Conservation (phyloP, 2,888 invertebrate genomes). For the Rhorus exstirpatorius region DNA sequence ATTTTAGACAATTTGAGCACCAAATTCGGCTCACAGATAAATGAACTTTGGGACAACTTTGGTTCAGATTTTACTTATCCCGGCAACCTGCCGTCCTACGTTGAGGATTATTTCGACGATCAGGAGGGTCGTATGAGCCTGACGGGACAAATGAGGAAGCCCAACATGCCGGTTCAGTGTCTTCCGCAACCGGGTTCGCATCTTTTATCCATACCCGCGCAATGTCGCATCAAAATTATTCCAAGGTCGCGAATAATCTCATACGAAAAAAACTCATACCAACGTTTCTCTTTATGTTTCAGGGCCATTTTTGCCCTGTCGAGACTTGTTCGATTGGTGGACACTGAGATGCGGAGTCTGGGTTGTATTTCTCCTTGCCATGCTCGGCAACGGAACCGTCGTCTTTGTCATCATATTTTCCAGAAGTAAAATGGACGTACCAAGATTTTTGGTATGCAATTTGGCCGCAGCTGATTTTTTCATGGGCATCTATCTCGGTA, state of each 20-base stretch:
- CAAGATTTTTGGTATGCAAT: conserved; percentile 98
- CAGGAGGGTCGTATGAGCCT: conserved; percentile 85
- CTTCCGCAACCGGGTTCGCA: conserved; percentile 92
- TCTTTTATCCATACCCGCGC: not conserved
- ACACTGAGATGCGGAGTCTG: conserved; percentile 98
- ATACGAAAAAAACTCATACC: too few species aligned
- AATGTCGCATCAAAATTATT: too few species aligned
- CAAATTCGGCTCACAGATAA: conserved; percentile 91
- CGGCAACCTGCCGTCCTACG: conserved; percentile 90
- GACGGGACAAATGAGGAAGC: conserved; percentile 71
- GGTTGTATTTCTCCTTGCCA: conserved; percentile 97
- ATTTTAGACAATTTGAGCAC: conserved; percentile 90
- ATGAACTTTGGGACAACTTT: conserved; percentile 90
- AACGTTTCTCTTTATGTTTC: too few species aligned
- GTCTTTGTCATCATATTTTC: conserved; percentile 97
- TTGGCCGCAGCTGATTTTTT: conserved; percentile 98
- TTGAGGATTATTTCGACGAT: conserved; percentile 92
- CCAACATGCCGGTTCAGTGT: conserved; percentile 88
- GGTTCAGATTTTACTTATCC: conserved; percentile 91
- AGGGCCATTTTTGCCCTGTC: conserved; percentile 98
- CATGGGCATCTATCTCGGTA: conserved; percentile 97
- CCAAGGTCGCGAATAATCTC: too few species aligned
- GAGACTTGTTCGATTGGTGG: conserved; percentile 99
- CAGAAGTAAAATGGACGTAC: conserved; percentile 97
- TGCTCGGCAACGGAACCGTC: conserved; percentile 98